A percentile compares a stretch with the other conserved stretches of the same genome.
Evolutionary conservation across 2,113 vertebrate species (phyloP).

Genomic region (Xiphophorus hellerii): DNA sequence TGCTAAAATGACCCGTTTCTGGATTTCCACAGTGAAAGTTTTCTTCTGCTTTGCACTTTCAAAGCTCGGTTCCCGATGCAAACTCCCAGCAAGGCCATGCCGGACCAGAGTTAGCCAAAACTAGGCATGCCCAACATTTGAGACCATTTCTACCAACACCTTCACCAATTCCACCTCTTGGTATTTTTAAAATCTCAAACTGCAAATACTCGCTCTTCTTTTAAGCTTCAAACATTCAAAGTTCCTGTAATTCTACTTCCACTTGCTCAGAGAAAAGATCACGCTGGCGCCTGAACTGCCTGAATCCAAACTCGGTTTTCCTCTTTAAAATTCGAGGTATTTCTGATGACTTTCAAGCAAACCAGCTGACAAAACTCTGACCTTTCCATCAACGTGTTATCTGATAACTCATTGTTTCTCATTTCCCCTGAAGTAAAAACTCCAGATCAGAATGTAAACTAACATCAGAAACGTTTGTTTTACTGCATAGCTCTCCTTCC

Average conservation of each 20-base stretch:
- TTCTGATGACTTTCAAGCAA: neutral
- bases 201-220: neutral
- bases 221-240: neutral
- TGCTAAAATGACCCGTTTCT: conserved; percentile 74
- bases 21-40: conserved; percentile 71
- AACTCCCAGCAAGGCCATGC: conserved; percentile 6
- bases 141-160: neutral
- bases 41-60: neutral
- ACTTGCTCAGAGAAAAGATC: neutral
- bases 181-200: neutral
- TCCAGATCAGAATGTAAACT: too few relatives aligned
- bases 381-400: neutral
- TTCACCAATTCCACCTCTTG: neutral
- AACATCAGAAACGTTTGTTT: too few relatives aligned
- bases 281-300: neutral
- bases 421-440: too few relatives aligned
- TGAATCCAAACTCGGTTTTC: neutral
- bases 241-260: neutral
- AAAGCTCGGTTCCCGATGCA: neutral
- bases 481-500: neutral
- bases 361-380: neutral
- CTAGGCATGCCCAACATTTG: neutral
- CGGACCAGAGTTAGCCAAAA: neutral
- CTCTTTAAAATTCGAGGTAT: neutral
- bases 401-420: too few relatives aligned